phyloP scores from a whole-genome alignment of 2,113 vertebrate species.

The Nerophis lumbriciformis region DNA sequence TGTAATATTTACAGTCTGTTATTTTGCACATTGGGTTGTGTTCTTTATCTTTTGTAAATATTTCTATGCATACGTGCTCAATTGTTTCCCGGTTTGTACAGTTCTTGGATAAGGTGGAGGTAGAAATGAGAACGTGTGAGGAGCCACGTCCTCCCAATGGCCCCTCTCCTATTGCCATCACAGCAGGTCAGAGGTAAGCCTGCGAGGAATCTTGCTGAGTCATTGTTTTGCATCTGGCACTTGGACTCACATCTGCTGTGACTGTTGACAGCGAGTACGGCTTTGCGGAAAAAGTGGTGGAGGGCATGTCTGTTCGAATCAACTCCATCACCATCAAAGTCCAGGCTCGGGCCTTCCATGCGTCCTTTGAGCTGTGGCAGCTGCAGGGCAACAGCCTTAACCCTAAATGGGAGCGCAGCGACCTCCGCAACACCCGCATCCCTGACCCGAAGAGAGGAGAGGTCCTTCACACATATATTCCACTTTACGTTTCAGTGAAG shows the following conservation, averaged over 20 bases:
- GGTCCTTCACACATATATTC: conserved; percentile 23
- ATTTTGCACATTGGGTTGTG: not conserved
- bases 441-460: conserved; percentile 91
- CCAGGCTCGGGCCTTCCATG: conserved; percentile 90
- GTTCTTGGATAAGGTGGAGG: conserved; percentile 97
- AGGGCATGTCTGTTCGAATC: conserved; percentile 96
- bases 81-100: conserved; percentile 55
- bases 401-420: conserved; percentile 90
- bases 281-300: conserved; percentile 98
- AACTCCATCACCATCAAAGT: conserved; percentile 97
- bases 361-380: conserved; percentile 96
- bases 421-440: conserved; percentile 89
- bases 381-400: conserved; percentile 96
- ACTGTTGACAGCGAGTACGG: conserved; percentile 84
- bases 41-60: conserved; percentile 12
- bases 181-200: conserved; percentile 89
- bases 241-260: conserved; percentile 2
- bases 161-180: conserved; percentile 94
- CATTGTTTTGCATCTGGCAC: not conserved
- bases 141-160: conserved; percentile 93
- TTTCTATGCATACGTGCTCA: conserved; percentile 1
- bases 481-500: not conserved
- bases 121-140: conserved; percentile 97
- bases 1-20: not conserved
- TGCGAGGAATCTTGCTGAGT: not conserved